Evolutionary conservation across 2,888 invertebrate genomes (phyloP), one percentile per base, ranked within the genome.

Genomic region (Patella caerulea): DNA sequence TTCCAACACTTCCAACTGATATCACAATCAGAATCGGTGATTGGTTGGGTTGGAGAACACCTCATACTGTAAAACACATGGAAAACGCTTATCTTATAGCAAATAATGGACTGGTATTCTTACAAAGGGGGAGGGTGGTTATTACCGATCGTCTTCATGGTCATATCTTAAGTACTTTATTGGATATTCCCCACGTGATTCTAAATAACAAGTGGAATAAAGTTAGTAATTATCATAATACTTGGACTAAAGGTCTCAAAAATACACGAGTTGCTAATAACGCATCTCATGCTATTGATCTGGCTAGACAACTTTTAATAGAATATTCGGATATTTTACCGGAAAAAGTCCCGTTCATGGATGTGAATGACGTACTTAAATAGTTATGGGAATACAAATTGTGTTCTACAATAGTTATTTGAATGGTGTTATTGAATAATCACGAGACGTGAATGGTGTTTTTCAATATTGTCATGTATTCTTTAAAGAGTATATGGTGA

Each of bases 101-200:
- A 14, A 59, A 59, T 24, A 81, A 55, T 52, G 81, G 79, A 1
- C 71, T 77, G n/a, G 72, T 73, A 53, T 83, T 78, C 29, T 65
- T 80, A 14, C 80, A 79, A 73, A 72, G 80, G 15, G 84, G 83
- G 0, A 77, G 83, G 11, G 82, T 84, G 34, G 78, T 81, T 19
- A 76, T 82, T 56, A 84, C 84, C 11, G 83, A 83, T 72, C 75
- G 82, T 3, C 76, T 83, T 2, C 83, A 83, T 73, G 83, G 83
- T 0, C 84, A 84, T 70, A 81, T 84, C 29, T 56, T 84, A 54
- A 75, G 78, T 71, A 79, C 79, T 2, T 65, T 83, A 54, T 45
- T 80, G 52, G 74, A 80, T 59, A 82, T 84, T 15, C 83, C 84
- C 1, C 84, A 83, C 75, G 83, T 84, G 7, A 34, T 83, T 7